phyloP scores from a whole-genome alignment of 2,113 vertebrate species.

The Pachyramphus minor region DNA sequence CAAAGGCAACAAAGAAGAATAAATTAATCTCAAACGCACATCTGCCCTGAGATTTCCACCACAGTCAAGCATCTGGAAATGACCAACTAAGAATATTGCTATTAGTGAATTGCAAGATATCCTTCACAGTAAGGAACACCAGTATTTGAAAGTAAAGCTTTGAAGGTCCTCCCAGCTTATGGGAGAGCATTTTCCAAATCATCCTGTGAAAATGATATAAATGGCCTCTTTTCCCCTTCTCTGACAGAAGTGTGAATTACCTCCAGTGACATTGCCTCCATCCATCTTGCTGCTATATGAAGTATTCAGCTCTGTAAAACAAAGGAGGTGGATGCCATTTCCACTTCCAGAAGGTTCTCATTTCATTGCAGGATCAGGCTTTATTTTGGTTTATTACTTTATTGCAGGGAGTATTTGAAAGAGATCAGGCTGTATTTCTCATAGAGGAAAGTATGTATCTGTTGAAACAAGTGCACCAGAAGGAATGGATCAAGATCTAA shows the following conservation, averaged over 20 bases:
- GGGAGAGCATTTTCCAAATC: background rate
- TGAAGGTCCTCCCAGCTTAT: background rate
- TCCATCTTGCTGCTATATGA: background rate
- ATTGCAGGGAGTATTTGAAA: background rate
- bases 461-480: constrained; percentile 1
- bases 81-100: background rate
- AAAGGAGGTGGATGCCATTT: background rate
- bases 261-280: background rate
- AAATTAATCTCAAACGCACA: constrained; percentile 20
- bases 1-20: background rate
- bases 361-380: background rate
- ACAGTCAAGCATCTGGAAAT: background rate
- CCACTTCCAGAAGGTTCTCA: background rate
- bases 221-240: background rate
- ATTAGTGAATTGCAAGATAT: background rate
- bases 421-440: background rate
- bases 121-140: background rate
- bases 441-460: background rate
- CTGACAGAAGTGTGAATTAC: background rate
- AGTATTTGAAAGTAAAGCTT: background rate
- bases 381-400: constrained; percentile 41
- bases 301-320: background rate
- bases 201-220: background rate
- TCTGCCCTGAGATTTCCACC: background rate
- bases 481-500: background rate